These are phyloP conservation scores for Macroglossus sobrinus DNA, from an alignment of 2,113 vertebrate species.

Conservation along the genomic window DNA sequence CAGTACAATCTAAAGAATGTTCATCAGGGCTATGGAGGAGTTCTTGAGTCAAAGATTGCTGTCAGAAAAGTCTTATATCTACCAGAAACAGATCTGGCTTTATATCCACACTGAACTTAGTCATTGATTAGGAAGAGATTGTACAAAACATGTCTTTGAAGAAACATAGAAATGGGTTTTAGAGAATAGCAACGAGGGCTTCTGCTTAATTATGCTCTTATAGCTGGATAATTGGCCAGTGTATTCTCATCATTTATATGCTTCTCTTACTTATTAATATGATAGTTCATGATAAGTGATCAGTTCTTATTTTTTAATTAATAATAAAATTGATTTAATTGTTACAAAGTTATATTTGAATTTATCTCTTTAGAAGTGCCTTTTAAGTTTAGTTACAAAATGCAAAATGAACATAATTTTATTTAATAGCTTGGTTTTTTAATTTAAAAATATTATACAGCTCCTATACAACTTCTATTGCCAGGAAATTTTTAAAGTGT, in stretches of 20 bases:
- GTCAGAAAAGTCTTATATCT: neutral
- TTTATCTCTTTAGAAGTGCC: neutral
- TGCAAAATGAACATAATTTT: neutral
- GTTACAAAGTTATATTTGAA: neutral
- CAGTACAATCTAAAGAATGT: neutral
- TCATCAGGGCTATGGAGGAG: neutral
- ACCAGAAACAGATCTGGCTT: neutral
- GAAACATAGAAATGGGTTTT: neutral
- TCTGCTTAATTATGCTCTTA: neutral
- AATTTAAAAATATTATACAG: neutral
- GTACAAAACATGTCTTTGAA: neutral
- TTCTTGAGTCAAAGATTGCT: neutral
- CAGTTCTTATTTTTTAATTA: neutral
- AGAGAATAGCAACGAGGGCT: neutral
- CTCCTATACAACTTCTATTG: neutral
- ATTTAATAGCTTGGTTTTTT: neutral
- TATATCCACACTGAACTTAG: neutral
- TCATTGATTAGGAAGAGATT: neutral
- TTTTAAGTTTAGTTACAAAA: neutral
- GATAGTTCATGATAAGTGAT: neutral
- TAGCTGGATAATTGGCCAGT: neutral
- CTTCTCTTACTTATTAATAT: neutral
- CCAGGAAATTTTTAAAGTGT: neutral
- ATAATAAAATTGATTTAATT: neutral
- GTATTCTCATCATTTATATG: accelerated